These are phyloP conservation scores for Rutilus rutilus DNA, from an alignment of 2,113 vertebrate genomes.

Conservation along the genomic window DNA sequence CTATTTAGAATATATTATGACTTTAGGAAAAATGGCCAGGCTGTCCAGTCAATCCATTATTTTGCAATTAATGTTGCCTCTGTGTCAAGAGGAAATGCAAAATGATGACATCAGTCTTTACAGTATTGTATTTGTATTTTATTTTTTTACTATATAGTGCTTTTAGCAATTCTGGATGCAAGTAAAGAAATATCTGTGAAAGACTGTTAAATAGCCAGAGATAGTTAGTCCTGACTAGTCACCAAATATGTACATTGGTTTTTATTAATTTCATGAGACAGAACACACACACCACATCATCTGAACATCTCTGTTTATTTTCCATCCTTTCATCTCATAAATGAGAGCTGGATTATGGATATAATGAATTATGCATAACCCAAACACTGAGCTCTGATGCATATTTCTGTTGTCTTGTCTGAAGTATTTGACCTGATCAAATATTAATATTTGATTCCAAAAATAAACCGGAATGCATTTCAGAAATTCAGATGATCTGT, in stretches of 20 bases:
- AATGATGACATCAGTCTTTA: neutral
- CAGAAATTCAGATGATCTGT: slow-evolving; percentile 59
- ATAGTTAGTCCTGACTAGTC: neutral
- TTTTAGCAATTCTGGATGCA: neutral
- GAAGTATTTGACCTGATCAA: slow-evolving; percentile 68
- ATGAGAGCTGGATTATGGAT: slow-evolving; percentile 40
- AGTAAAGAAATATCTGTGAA: neutral
- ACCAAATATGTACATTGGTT: slow-evolving; percentile 5
- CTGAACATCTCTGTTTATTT: slow-evolving; percentile 51
- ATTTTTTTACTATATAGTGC: neutral
- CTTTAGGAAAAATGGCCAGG: neutral
- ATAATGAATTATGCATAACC: slow-evolving; percentile 58
- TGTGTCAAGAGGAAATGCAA: neutral
- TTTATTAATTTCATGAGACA: slow-evolving; percentile 9
- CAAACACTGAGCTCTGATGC: slow-evolving; percentile 57
- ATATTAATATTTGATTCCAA: slow-evolving; percentile 73
- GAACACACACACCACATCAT: slow-evolving; percentile 24
- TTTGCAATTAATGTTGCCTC: neutral
- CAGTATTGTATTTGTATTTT: neutral
- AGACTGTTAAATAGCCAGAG: neutral
- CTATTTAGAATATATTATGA: neutral
- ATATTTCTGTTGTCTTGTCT: slow-evolving; percentile 58
- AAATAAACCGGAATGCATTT: slow-evolving; percentile 68
- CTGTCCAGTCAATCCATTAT: neutral
- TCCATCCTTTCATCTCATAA: slow-evolving; percentile 31